Percentiles rank a stretch among this genome's conserved stretches.
Conservation (phyloP, 2,113 vertebrate genomes). For the Pipa parva region DNA sequence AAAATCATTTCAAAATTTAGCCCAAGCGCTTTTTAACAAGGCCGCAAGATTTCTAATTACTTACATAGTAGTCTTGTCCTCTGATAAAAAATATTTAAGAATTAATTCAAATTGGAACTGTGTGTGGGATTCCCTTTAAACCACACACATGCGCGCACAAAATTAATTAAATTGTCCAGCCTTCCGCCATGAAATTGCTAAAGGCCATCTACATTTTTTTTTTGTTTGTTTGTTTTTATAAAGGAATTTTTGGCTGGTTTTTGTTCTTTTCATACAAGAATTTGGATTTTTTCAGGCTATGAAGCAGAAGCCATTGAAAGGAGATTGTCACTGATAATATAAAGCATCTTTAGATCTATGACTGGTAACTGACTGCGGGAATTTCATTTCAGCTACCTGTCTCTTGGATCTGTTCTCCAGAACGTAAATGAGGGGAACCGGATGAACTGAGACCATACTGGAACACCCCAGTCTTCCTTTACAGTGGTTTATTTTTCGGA, state of each 20-base stretch:
- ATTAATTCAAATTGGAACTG: too few species aligned
- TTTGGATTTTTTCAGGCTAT: slow-evolving; percentile 22
- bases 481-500: too few species aligned
- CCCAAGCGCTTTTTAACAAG: too few species aligned
- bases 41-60: too few species aligned
- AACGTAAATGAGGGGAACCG: slow-evolving; percentile 23
- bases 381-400: slow-evolving; percentile 42
- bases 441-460: slow-evolving; percentile 13
- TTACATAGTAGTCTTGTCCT: too few species aligned
- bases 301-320: slow-evolving; percentile 27
- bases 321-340: neutral
- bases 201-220: neutral
- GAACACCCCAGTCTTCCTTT: too few species aligned
- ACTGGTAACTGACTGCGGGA: slow-evolving; percentile 31
- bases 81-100: too few species aligned
- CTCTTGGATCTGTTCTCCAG: slow-evolving; percentile 42
- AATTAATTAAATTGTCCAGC: too few species aligned
- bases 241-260: neutral
- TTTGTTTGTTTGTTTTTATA: neutral
- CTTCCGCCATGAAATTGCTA: neutral
- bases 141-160: too few species aligned
- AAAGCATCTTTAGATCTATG: slow-evolving; percentile 5
- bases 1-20: too few species aligned
- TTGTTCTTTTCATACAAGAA: slow-evolving; percentile 14
- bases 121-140: too few species aligned